Evolutionary conservation across 2,797 vertebrate genomes (phyloP).

Genomic region (Rallus crepitans): DNA sequence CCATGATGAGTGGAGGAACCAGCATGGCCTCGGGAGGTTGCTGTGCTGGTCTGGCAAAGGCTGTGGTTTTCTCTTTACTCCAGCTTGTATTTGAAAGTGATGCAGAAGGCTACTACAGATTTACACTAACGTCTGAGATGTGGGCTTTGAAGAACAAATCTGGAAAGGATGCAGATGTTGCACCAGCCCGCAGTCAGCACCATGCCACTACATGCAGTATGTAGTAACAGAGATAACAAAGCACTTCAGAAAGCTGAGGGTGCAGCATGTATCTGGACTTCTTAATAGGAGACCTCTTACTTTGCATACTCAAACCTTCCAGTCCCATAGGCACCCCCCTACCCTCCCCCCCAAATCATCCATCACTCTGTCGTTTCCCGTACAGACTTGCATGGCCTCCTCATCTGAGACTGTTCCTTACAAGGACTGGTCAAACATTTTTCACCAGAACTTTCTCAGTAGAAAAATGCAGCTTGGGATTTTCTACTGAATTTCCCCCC

Average conservation of each 20-base stretch:
- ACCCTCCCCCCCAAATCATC: not conserved
- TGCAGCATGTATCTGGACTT: not conserved
- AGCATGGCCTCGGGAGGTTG: not conserved
- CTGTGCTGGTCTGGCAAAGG: not conserved
- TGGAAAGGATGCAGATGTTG: not conserved
- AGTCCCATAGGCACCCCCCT: no score
- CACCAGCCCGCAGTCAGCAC: not conserved
- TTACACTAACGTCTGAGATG: accelerated
- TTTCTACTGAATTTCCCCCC: not conserved
- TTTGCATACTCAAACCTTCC: not conserved
- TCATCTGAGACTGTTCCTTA: not conserved
- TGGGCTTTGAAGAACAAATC: not conserved
- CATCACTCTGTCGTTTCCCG: accelerated
- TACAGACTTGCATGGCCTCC: not conserved
- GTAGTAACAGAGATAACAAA: not conserved
- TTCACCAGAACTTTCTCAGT: not conserved
- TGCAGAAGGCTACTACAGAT: not conserved
- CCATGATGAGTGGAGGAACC: not conserved
- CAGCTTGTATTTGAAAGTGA: not conserved
- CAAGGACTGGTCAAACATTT: not conserved
- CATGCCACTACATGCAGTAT: not conserved
- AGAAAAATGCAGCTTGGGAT: not conserved
- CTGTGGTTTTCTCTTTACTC: not conserved
- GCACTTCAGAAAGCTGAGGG: not conserved
- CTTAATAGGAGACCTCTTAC: not conserved